Evolutionary conservation across 1,140 invertebrate species (phyloP), one percentile per base, ranked within the genome.

Genomic region (Campoletis sonorensis): DNA sequence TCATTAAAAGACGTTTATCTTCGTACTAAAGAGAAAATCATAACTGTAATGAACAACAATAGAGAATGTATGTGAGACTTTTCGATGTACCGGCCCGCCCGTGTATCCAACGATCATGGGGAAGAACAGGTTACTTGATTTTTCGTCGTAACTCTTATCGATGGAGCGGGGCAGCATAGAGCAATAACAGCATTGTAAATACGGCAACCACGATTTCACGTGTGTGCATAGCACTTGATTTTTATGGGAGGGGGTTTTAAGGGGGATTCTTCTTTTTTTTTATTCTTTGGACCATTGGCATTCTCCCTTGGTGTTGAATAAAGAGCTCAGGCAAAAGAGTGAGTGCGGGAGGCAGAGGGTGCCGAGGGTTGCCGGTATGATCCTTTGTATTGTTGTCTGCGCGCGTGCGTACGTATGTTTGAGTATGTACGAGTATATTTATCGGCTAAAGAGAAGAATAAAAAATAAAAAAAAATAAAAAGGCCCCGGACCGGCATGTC

Each of bases 121-220:
- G 51, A 4, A 67, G 58, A 78, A 49, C 58, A 78, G 76, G 30
- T 78, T 78, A 78, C 30, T 45, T 54, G 49, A 77, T 84, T 82
- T n/a, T 54, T 78, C 64, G 23, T 70, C 21, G 78, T 81, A 75
- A 49, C 61, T 70, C 82, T 82, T 79, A 73, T 75, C 71, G 64
- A 61, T 45, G 26, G 26, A 18, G n/a, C n/a, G n/a, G n/a, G 61
- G 54, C 40, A 84, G 37, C 61, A 78, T 79, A 87, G 88, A 86
- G 89, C 90, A 90, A 91, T 89, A 88, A 88, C 88, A 88, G 86
- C 86, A 88, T 81, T 91, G 91, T 91, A 92, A 90, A 91, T 91
- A 92, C 85, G 84, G 83, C 82, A 78, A 58, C 80, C 84, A 87
- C 87, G 87, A 84, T 89, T 88, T 87, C 87, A 88, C 54, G 58